These are phyloP conservation scores for Cirrhinus mrigala DNA, from an alignment of 2,797 vertebrate species.

Conservation along the genomic window DNA sequence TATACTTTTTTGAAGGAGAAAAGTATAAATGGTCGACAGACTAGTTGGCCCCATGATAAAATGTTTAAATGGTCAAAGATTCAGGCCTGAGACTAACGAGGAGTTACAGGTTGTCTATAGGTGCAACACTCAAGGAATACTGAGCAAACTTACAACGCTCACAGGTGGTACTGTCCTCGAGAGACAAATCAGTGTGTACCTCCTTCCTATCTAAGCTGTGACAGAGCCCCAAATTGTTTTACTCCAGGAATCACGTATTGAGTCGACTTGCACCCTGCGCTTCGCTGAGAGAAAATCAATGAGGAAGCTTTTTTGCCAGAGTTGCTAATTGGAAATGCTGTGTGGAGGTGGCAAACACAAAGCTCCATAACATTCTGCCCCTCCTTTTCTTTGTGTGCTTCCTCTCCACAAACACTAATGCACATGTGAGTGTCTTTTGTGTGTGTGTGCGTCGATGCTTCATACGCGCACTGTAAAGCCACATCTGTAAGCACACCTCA, in stretches of 20 bases:
- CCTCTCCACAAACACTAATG: constrained; percentile 27
- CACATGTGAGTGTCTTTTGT: constrained; percentile 50
- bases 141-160: not conserved
- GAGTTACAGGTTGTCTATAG: not conserved
- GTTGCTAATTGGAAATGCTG: constrained; percentile 64
- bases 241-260: constrained; percentile 41
- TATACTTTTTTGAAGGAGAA: not conserved
- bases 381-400: constrained; percentile 4
- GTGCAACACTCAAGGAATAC: not conserved
- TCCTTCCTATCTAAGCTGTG: constrained; percentile 28
- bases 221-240: constrained; percentile 25
- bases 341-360: constrained; percentile 8
- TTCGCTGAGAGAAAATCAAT: constrained; percentile 63
- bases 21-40: not conserved
- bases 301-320: constrained; percentile 54
- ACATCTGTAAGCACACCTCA: constrained; percentile 57
- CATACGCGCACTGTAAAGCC: not conserved
- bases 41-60: not conserved
- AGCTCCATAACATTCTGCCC: constrained; percentile 9
- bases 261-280: constrained; percentile 24
- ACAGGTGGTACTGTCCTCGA: constrained; percentile 3
- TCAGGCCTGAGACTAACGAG: not conserved
- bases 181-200: constrained; percentile 18
- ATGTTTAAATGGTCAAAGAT: not conserved
- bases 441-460: constrained; percentile 36